Percentiles rank a stretch among this genome's conserved stretches.
These are phyloP conservation scores for Rynchops niger DNA, from an alignment of 2,113 vertebrate species.

Conservation along the genomic window DNA sequence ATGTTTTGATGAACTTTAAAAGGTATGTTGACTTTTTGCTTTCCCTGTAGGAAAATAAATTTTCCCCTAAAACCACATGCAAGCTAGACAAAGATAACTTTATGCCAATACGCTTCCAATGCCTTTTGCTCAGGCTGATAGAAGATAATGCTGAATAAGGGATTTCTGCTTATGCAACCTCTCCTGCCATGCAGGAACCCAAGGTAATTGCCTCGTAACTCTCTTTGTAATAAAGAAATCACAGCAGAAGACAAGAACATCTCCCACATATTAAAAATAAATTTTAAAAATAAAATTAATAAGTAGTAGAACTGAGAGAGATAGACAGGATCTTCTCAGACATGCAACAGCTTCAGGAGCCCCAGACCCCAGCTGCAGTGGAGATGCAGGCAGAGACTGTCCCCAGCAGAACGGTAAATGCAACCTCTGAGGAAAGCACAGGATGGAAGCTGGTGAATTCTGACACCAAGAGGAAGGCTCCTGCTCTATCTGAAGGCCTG, in stretches of 20 bases:
- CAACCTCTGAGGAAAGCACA: not conserved
- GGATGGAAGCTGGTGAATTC: not conserved
- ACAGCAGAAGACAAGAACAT: not conserved
- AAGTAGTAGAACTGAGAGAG: not conserved
- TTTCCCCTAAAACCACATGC: not conserved
- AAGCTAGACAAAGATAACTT: not conserved
- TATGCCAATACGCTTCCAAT: not conserved
- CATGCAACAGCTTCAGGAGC: not conserved
- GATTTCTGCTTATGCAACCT: not conserved
- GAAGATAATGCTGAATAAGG: not conserved
- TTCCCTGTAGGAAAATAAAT: not conserved
- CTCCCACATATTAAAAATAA: not conserved
- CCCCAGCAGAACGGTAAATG: not conserved
- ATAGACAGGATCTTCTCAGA: not conserved
- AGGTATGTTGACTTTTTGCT: not conserved
- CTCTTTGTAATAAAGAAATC: not conserved
- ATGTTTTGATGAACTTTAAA: not conserved
- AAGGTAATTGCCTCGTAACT: not conserved
- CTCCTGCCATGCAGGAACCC: not conserved
- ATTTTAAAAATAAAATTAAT: fast-evolving
- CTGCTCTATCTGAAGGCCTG: not conserved
- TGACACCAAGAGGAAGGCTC: not conserved
- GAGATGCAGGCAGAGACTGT: not conserved
- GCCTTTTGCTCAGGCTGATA: not conserved
- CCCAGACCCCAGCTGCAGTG: too few relatives aligned